phyloP scores from a whole-genome alignment of 2,113 vertebrate genomes.

The Clarias magur region DNA sequence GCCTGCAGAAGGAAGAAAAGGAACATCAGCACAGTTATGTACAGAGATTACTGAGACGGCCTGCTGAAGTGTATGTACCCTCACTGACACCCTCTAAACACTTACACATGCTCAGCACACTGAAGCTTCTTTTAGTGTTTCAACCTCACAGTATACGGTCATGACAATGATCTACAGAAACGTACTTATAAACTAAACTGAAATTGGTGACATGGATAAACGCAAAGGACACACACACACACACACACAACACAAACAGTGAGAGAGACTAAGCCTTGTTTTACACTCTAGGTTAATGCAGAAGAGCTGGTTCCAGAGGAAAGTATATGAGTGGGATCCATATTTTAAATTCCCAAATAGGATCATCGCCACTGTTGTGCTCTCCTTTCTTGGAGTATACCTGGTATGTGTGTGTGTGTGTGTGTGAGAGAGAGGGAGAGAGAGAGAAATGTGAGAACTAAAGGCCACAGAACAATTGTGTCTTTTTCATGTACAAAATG shows the following conservation, averaged over 20 bases:
- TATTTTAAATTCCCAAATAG: conserved; percentile 87
- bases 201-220: too few species aligned
- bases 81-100: neutral
- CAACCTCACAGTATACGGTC: neutral
- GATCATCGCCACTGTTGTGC: conserved; percentile 78
- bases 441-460: neutral
- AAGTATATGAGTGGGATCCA: conserved; percentile 84
- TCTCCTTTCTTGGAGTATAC: conserved; percentile 84
- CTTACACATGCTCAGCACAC: neutral
- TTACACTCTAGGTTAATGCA: conserved; percentile 54
- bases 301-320: conserved; percentile 79
- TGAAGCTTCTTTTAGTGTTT: too few species aligned
- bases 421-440: neutral
- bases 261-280: neutral
- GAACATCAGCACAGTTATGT: conserved; percentile 10
- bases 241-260: neutral
- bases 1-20: neutral
- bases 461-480: neutral
- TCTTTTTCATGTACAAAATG: too few species aligned
- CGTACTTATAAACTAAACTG: too few species aligned
- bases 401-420: conserved; percentile 66
- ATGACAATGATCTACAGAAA: neutral
- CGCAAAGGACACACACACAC: neutral
- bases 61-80: conserved; percentile 15
- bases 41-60: conserved; percentile 56